These are phyloP conservation scores for Euplagia quadripunctaria DNA, from an alignment of 2,888 invertebrate genomes.

Conservation along the genomic window DNA sequence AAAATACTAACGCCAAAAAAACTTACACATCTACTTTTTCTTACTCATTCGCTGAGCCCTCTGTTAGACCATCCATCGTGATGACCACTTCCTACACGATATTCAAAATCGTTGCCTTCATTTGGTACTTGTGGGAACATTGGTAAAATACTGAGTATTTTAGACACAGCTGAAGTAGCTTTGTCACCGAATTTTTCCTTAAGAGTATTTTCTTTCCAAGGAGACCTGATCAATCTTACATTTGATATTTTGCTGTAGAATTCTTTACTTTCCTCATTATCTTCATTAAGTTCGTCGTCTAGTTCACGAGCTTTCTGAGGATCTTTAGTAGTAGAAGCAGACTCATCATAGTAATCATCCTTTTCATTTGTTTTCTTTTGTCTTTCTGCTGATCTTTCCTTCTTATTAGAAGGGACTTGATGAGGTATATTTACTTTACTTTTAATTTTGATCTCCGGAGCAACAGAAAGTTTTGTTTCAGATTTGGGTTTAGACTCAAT, in stretches of 20 bases:
- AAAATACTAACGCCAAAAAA: constrained; percentile 6
- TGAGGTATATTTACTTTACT: constrained; percentile 45
- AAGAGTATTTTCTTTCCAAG: constrained; percentile 55
- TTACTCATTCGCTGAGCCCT: not conserved
- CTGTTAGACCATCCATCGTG: constrained; percentile 11
- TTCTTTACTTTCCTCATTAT: constrained; percentile 64
- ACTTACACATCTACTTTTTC: not conserved
- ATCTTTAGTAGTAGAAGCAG: constrained; percentile 49
- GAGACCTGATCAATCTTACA: constrained; percentile 61
- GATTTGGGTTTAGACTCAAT: constrained; percentile 25
- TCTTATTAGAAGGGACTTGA: constrained; percentile 40
- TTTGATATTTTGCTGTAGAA: constrained; percentile 41
- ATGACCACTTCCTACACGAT: not conserved
- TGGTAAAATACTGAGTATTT: constrained; percentile 63
- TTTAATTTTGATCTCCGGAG: constrained; percentile 46
- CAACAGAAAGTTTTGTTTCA: constrained; percentile 14
- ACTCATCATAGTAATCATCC: constrained; percentile 68
- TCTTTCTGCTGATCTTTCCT: constrained; percentile 42
- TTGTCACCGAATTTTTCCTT: constrained; percentile 59
- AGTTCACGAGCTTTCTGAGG: constrained; percentile 44
- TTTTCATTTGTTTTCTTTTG: constrained; percentile 52
- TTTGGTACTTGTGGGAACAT: constrained; percentile 67
- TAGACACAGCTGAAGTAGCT: constrained; percentile 47
- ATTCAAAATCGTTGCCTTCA: constrained; percentile 2
- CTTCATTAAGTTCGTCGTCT: constrained; percentile 61